Evolutionary conservation across 2,888 invertebrate species (phyloP), one percentile per base, ranked within the genome.

Genomic region (Meta bourneti): DNA sequence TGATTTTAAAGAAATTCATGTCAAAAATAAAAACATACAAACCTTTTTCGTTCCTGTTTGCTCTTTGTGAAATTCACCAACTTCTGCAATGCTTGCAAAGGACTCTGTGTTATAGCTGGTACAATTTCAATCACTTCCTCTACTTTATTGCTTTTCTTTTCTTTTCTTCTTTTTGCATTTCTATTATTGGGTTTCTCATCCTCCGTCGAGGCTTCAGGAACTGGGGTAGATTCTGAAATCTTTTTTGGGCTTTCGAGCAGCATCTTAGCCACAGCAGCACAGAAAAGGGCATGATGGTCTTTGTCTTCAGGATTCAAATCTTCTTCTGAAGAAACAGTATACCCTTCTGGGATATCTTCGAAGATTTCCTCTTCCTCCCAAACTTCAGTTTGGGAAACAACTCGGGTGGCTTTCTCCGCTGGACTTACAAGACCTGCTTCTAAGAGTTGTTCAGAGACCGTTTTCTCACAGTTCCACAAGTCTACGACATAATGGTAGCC

Each of bases 401-500:
- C 13, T 34, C 81, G 49, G 16, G 1, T 52, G 11, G 16, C 13
- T 79, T 54, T 90, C 19, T 90, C 90, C 13, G 69, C 71, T 34
- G 49, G 51, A 48, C 51, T n/a, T 19, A 77, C 91, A 11, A 92
- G 69, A 5, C 91, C 84, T n/a, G 79, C 88, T 74, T 83, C 19
- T 52, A 92, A 34, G 4, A 92, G 79, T 52, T 84, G 84, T n/a
- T 84, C 80, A 34, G 91, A 89, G 7, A 92, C 13, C 9, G 79
- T 51, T 75, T 89, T 92, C 52, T 79, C 84, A 13, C 54, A n/a
- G 74, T 80, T 49, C 91, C 91, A 92, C 16, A 92, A 13, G 16
- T 89, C 91, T 5, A 92, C 80, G 0, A 84, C 54, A 20, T 92
- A 92, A 20, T 78, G 88, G 34, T 92, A 75, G 34, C 91, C 91